phyloP scores from a whole-genome alignment of 2,113 vertebrate species.

The Xiphorhynchus elegans region DNA sequence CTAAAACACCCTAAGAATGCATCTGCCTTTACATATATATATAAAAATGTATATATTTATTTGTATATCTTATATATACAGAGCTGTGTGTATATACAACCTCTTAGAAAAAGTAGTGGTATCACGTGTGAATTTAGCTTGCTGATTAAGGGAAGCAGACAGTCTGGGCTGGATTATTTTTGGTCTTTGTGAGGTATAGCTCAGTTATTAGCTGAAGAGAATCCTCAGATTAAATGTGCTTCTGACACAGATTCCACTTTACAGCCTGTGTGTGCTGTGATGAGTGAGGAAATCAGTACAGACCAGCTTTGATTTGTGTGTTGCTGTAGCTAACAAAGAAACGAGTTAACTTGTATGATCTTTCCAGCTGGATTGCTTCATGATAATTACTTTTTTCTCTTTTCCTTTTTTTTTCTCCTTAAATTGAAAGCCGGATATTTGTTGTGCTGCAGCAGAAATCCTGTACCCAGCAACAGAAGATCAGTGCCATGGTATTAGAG shows the following conservation, averaged over 20 bases:
- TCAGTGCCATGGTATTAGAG: fast-evolving
- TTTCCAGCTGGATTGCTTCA: not conserved
- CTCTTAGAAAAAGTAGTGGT: not conserved
- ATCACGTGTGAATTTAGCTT: not conserved
- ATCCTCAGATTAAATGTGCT: slow-evolving; percentile 50
- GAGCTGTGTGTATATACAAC: not conserved
- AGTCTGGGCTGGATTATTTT: slow-evolving; percentile 24
- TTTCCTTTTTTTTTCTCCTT: not conserved
- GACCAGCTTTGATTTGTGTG: not conserved
- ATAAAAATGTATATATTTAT: too few species aligned
- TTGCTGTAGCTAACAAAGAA: not conserved
- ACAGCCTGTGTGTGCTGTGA: not conserved
- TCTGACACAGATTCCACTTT: slow-evolving; percentile 49
- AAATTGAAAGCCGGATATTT: not conserved
- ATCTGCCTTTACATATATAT: not conserved
- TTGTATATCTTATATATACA: too few species aligned
- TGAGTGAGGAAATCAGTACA: not conserved
- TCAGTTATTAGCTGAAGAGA: slow-evolving; percentile 31
- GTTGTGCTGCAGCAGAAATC: not conserved
- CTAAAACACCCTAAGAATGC: not conserved
- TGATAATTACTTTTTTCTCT: not conserved
- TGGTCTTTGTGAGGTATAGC: not conserved
- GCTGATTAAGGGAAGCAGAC: not conserved
- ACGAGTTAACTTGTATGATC: not conserved
- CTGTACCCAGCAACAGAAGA: not conserved